Base-by-base conservation (phyloP, 2,888 invertebrate genomes). In the Caenorhabditis sinica region DNA sequence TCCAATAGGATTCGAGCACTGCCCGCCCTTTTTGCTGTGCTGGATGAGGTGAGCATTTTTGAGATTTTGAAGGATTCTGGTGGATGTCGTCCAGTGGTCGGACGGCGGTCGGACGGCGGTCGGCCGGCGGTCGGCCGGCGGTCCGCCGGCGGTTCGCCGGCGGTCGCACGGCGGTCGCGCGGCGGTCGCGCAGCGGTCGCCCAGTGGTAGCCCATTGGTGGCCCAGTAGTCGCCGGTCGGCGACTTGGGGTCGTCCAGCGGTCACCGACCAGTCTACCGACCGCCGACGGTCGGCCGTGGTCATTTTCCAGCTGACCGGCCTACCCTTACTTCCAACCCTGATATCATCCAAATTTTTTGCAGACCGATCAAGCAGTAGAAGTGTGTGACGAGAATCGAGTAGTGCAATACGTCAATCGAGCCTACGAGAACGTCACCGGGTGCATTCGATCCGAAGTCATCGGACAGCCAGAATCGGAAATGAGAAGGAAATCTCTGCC, bases 401-500 rank as follows among this genome's bases (percentile, higher is more conserved):
- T 91, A 15, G 91, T 93, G 87, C 93, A 94, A 93, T 94, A 93
- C 91, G 94, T 94, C 71, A 94, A 94, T 86, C 92, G 93, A 15
- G 93, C 93, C 5, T 93, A 93, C 89, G 94, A 94, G 89, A 88
- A 92, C 33, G 82, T 93, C 73, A 93, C 93, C 40, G 94, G 94
- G 9, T 93, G 92, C 88, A 90, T 90, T 13, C 90, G 93, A 63
- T 92, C 93, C n/a, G 94, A 94, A 81, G 89, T 89, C 17, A 84
- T 89, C 51, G 89, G 89, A 17, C 85, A 87, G 53, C 88, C 88
- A 4, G 88, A 88, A 56, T 88, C 88, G 15, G 88, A 88, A 63
- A 80, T 88, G 82, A 75, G 88, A 53, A 72, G 88, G 49, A 88
- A 88, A 36, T 88, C 88, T n/a, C 45, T 88, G 28, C 88, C 88